phyloP scores from a whole-genome alignment of 2,888 invertebrate genomes.

The Aleiodes leptofemur region DNA sequence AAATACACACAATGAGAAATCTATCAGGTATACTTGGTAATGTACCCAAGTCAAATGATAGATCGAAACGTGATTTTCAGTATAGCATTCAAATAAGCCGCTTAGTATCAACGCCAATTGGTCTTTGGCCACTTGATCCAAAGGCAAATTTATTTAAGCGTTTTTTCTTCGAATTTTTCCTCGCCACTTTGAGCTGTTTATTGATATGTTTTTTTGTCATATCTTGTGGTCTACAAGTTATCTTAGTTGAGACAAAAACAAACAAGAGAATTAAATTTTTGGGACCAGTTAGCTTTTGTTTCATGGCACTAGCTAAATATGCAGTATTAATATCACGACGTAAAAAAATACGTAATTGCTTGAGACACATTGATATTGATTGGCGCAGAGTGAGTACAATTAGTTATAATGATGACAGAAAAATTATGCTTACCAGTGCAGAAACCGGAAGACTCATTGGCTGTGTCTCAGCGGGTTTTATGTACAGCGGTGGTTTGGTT shows the following conservation, averaged over 20 bases:
- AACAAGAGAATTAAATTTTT: slow-evolving; percentile 57
- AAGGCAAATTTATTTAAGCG: neutral
- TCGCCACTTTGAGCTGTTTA: slow-evolving; percentile 47
- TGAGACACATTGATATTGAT: slow-evolving; percentile 58
- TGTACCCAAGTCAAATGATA: neutral
- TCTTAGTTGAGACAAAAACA: slow-evolving; percentile 56
- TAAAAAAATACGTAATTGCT: slow-evolving; percentile 55
- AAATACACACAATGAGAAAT: neutral
- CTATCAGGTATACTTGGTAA: neutral
- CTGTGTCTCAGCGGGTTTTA: slow-evolving; percentile 52
- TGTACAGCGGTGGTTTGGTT: slow-evolving; percentile 58
- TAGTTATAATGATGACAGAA: slow-evolving; percentile 40
- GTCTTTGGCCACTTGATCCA: neutral
- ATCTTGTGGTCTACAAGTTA: slow-evolving; percentile 59
- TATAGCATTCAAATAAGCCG: neutral
- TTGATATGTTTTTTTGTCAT: slow-evolving; percentile 61
- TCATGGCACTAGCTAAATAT: slow-evolving; percentile 61
- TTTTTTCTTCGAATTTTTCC: slow-evolving; percentile 1
- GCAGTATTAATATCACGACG: slow-evolving; percentile 50
- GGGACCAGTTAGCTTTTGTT: slow-evolving; percentile 63
- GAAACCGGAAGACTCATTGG: slow-evolving; percentile 56
- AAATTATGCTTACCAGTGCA: slow-evolving; percentile 58
- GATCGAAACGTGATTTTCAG: slow-evolving; percentile 6
- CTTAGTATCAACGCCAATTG: neutral
- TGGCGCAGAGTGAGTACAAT: slow-evolving; percentile 51